Evolutionary conservation across 2,113 vertebrate genomes (phyloP).

Genomic region (Opisthocomus hoazin): DNA sequence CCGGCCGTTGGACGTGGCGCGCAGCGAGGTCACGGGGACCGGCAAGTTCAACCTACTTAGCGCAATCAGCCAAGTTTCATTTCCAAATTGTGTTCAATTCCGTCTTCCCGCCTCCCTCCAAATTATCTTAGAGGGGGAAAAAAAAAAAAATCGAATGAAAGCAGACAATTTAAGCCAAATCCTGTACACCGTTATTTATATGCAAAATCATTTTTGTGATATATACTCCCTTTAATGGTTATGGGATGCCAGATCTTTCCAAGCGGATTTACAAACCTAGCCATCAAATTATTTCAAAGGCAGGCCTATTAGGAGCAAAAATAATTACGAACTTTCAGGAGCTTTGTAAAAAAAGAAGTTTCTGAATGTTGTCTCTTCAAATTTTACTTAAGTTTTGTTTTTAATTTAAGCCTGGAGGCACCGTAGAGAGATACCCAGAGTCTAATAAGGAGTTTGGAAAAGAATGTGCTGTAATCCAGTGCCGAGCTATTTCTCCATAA

Average conservation of each 20-base stretch:
- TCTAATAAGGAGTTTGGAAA: constrained; percentile 37
- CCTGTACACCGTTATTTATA: constrained; percentile 41
- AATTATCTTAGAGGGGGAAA: not conserved
- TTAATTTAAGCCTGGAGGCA: constrained; percentile 61
- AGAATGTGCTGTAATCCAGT: constrained; percentile 14
- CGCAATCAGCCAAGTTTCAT: constrained; percentile 70
- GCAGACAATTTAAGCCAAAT: constrained; percentile 54
- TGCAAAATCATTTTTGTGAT: constrained; percentile 60
- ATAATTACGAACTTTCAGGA: constrained; percentile 40
- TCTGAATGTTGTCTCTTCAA: constrained; percentile 60
- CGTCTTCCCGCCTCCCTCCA: constrained; percentile 51
- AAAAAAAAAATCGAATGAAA: constrained; percentile 41
- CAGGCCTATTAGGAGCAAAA: constrained; percentile 51
- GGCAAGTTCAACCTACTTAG: constrained; percentile 68
- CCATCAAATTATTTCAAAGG: constrained; percentile 58
- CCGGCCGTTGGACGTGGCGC: constrained; percentile 21
- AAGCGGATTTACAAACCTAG: constrained; percentile 31
- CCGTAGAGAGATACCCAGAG: not conserved
- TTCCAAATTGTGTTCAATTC: constrained; percentile 69
- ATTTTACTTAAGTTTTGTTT: constrained; percentile 57
- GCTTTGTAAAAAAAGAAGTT: constrained; percentile 48
- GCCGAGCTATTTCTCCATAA: not conserved
- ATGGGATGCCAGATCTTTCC: constrained; percentile 41
- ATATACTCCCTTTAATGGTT: constrained; percentile 32
- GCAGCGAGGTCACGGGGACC: constrained; percentile 65